phyloP scores from a whole-genome alignment of 2,113 vertebrate species.

The Haemorhous mexicanus region DNA sequence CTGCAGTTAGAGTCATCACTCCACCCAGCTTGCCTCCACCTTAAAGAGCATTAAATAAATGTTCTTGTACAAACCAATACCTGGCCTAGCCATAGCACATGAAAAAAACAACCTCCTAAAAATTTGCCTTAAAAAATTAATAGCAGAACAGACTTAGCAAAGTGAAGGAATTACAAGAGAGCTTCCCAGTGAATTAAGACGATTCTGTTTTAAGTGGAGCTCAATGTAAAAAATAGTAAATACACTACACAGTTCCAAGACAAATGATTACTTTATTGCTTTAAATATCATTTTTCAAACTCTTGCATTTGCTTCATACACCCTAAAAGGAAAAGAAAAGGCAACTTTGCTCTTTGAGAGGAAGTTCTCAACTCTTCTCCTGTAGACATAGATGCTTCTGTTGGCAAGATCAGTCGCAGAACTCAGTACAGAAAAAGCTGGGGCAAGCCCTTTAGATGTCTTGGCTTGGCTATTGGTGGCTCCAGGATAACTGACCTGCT shows the following conservation, averaged over 20 bases:
- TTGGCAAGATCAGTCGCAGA: background rate
- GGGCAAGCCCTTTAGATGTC: background rate
- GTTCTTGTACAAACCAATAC: background rate
- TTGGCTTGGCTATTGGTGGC: background rate
- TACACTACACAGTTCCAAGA: background rate
- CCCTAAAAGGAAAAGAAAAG: background rate
- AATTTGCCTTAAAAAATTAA: background rate
- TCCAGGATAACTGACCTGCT: background rate
- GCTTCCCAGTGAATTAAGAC: background rate
- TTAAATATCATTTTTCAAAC: background rate
- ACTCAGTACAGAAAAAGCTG: background rate
- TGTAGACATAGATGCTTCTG: rapidly evolving
- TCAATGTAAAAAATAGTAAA: background rate
- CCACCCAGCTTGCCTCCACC: background rate
- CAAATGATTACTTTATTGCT: background rate
- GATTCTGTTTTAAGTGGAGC: background rate
- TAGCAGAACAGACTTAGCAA: background rate
- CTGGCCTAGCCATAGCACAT: background rate
- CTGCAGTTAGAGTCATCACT: background rate
- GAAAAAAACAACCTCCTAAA: background rate
- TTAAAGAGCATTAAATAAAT: background rate
- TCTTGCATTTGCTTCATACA: background rate
- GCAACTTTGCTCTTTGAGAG: background rate
- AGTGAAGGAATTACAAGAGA: background rate
- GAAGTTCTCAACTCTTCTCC: background rate